Evolutionary conservation across 2,888 invertebrate species (phyloP), one percentile per base, ranked within the genome.

Genomic region (Thysanoteuthis rhombus): DNA sequence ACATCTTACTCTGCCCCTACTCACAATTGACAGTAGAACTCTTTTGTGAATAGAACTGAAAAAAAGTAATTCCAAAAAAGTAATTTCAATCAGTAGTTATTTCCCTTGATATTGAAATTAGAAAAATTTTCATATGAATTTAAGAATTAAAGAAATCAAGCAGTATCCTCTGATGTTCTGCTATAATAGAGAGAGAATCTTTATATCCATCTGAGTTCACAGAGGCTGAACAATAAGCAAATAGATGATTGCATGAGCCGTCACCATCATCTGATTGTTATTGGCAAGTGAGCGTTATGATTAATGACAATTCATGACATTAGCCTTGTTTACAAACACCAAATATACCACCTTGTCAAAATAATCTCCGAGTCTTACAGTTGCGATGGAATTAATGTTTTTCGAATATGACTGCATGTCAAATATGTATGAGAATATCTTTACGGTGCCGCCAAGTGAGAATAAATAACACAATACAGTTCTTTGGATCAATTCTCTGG

Each of bases 371-470:
- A n/a, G n/a, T 4, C 75, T 75, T 75, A 75, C 75, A 75, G n/a
- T 75, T 75, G 75, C 16, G 16, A 12, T n/a, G 75, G 75, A 75
- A 75, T 75, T 75, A 75, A 75, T 75, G 75, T 75, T 75, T 75
- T 75, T 75, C 75, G n/a, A 75, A 16, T 75, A 75, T 75, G 75
- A 75, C 75, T 75, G 75, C 75, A 75, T 75, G 75, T 75, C n/a
- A 75, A 75, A 75, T 75, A 75, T 75, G 75, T n/a, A 75, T 75
- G 75, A 75, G 75, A 75, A 75, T 75, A n/a, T 75, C 75, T n/a
- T 75, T 75, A 16, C 19, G 36, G 36, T 36, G 75, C 36, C 12
- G n/a, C 36, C 12, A 12, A n/a, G n/a, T 75, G n/a, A n/a, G 75
- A 75, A 75, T n/a, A 36, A 75, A 75, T 75, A 75, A 36, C n/a